Conservation (phyloP, 2,113 vertebrate species). For the Nettapus auritus region DNA sequence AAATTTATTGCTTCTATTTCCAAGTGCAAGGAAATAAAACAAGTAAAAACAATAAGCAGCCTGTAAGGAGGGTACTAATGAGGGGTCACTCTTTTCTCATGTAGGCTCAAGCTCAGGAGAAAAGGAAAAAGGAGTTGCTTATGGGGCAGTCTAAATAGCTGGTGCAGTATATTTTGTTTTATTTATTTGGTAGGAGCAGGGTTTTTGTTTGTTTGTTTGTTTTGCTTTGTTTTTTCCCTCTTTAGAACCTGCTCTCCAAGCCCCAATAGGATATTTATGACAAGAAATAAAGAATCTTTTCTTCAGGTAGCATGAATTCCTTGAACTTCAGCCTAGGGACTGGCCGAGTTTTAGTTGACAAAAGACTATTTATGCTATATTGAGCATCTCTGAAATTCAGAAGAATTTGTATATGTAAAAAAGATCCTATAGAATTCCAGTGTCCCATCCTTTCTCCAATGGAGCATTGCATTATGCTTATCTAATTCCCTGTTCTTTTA, state of each 20-base stretch:
- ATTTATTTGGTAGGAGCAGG: constrained; percentile 10
- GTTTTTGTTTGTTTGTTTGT: not conserved
- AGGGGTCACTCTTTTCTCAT: constrained; percentile 69
- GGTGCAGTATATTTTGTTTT: constrained; percentile 13
- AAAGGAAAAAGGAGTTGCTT: constrained; percentile 27
- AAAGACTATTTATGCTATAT: constrained; percentile 32
- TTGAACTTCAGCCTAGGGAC: not conserved
- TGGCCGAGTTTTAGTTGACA: constrained; percentile 1
- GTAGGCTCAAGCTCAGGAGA: constrained; percentile 47
- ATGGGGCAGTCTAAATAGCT: constrained; percentile 22
- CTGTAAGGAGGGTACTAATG: constrained; percentile 71
- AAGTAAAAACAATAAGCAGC: constrained; percentile 78
- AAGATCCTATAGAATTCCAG: constrained; percentile 33
- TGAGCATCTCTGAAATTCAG: not conserved
- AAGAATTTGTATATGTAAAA: constrained; percentile 38
- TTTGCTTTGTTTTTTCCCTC: not conserved
- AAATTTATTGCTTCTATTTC: constrained; percentile 83
- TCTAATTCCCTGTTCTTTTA: constrained; percentile 50
- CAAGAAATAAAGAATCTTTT: not conserved
- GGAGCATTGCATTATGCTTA: not conserved
- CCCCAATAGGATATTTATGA: not conserved
- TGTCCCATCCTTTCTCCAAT: constrained; percentile 24
- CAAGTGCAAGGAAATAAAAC: constrained; percentile 76
- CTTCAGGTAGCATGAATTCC: not conserved
- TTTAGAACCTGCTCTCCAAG: not conserved